Base-by-base conservation (phyloP, 2,888 invertebrate species). In the Liopterus haemorrhoidalis region DNA sequence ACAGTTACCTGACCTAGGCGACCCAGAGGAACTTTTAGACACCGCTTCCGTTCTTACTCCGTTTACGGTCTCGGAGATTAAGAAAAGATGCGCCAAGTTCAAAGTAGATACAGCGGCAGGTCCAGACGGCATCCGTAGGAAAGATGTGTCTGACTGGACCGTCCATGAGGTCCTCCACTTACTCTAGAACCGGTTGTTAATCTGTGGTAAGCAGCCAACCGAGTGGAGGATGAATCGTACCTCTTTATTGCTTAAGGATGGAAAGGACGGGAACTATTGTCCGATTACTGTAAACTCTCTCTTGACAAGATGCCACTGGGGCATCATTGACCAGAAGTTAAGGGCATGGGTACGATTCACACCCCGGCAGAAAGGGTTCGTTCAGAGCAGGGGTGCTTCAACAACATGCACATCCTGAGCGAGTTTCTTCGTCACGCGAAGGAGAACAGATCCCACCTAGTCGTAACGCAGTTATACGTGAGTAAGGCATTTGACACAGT, bases 401-500 rank as follows among this genome's bases (percentile, higher is more conserved):
- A 54, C 6, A 54, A 50, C 18, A 31, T 46, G 2, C 20, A 18
- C 2, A 12, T 50, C 0, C 32, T 54, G 2, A 46, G 50, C 2
- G 5, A 46, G 0, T 6, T 49, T 0, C 18, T 51, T 1, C 9
- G 21, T 6, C 22, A 22, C 9, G 22, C 22, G 6, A 22, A 22
- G 22, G 6, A 22, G 9, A 22, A 22, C 9, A n/a, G n/a, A n/a
- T 6, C 6, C 9, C 54, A 59, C 21, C 52, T 63, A n/a, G 61
- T 62, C 31, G 38, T 64, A 8, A 61, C 56, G 2, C 57, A 60
- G 16, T 52, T 66, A 3, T 65, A 66, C 47, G 60, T 65, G 19
- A 55, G 63, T 8, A 66, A 64, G 51, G 66, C 64, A 1, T 66
- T 61, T 46, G 65, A 65, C 42, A 57, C 22, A 5, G 22, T 22